Evolutionary conservation across 2,113 vertebrate genomes (phyloP).

Genomic region (Notiomystis cincta): DNA sequence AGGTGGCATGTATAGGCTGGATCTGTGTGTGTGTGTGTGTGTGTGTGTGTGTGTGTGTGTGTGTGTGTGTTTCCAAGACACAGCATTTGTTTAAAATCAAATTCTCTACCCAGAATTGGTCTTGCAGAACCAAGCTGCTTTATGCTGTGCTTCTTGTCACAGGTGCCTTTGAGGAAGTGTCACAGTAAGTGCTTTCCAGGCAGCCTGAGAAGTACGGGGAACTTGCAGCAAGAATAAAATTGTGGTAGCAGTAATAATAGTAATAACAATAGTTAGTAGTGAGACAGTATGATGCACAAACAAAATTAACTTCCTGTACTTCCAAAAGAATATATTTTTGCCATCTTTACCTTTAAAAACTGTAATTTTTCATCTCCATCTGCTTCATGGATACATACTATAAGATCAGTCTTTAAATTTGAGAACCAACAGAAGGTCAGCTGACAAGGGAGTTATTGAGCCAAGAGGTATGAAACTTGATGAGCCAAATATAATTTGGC

Average conservation of each 20-base stretch:
- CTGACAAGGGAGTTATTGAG: neutral
- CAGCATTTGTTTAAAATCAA: neutral
- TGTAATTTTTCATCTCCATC: neutral
- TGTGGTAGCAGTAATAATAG: neutral
- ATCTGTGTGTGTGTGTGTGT: neutral
- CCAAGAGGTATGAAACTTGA: neutral
- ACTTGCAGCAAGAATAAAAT: neutral
- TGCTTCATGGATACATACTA: neutral
- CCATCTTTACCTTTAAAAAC: neutral
- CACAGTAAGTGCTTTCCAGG: neutral
- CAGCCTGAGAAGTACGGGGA: neutral
- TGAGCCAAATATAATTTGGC: slow-evolving; percentile 25
- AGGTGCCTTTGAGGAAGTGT: neutral
- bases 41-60: neutral
- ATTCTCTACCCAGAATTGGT: neutral
- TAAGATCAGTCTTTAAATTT: slow-evolving; percentile 7
- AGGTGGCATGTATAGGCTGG: neutral
- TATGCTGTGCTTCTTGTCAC: neutral
- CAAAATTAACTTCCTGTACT: neutral
- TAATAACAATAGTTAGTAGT: neutral
- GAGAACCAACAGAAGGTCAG: slow-evolving; percentile 13
- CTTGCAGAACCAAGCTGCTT: neutral
- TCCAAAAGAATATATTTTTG: neutral
- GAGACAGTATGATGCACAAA: neutral
- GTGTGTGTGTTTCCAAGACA: neutral